phyloP scores from a whole-genome alignment of 2,888 invertebrate species.

The Hirtodrosophila cameraria region DNA sequence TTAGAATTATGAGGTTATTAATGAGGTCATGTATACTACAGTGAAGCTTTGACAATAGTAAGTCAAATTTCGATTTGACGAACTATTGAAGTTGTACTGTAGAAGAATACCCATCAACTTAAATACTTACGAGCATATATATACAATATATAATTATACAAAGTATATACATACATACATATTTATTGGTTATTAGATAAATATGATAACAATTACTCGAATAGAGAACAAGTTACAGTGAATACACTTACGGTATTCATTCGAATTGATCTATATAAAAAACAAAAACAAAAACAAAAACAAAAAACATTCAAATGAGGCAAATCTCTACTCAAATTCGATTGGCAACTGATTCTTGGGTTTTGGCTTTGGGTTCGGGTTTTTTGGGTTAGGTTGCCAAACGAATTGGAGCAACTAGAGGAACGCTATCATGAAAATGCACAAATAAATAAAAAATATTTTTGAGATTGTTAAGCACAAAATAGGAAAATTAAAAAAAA shows the following conservation, averaged over 20 bases:
- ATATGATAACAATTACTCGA: slow-evolving; percentile 4
- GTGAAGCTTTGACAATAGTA: too few relatives aligned
- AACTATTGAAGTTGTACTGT: too few relatives aligned
- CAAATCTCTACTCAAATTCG: slow-evolving; percentile 32
- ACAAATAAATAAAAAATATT: slow-evolving; percentile 27
- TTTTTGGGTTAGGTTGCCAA: slow-evolving; percentile 60
- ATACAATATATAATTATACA: slow-evolving; percentile 37
- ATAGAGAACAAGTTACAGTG: slow-evolving; percentile 2
- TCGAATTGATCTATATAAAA: slow-evolving; percentile 13
- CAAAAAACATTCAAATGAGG: too few relatives aligned
- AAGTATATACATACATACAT: slow-evolving; percentile 11
- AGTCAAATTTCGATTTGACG: too few relatives aligned
- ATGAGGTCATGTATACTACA: slow-evolving; percentile 45
- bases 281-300: too few relatives aligned
- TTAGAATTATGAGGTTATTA: slow-evolving; percentile 75
- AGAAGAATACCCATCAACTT: too few relatives aligned
- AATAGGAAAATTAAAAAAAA: slow-evolving; percentile 1
- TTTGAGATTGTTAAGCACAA: slow-evolving; percentile 57
- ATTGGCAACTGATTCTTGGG: slow-evolving; percentile 51
- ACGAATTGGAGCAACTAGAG: slow-evolving; percentile 35
- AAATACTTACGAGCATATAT: slow-evolving; percentile 13
- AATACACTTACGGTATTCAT: background rate
- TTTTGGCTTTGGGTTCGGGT: slow-evolving; percentile 22
- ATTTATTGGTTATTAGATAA: slow-evolving; percentile 25
- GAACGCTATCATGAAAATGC: slow-evolving; percentile 1